A percentile compares a stretch with the other conserved stretches of the same genome.
These are phyloP conservation scores for Catharus bicknelli DNA, from an alignment of 2,113 vertebrate species.

Conservation along the genomic window DNA sequence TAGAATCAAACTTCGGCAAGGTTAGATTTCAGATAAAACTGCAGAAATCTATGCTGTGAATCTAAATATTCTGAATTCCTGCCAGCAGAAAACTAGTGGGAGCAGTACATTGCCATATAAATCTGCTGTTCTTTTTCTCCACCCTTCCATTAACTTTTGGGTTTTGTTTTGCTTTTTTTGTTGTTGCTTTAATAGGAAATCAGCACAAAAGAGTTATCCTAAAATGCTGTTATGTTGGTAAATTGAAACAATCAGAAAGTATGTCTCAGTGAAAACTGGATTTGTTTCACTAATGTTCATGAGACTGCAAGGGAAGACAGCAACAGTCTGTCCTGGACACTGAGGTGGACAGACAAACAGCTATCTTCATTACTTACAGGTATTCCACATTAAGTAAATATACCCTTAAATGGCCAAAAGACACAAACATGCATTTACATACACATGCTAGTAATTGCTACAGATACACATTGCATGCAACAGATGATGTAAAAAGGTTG, in stretches of 20 bases:
- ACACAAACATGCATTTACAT: not conserved
- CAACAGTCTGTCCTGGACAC: not conserved
- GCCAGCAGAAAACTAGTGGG: not conserved
- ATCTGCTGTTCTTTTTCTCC: not conserved
- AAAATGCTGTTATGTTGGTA: not conserved
- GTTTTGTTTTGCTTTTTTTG: not conserved
- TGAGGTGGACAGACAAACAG: not conserved
- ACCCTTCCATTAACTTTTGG: not conserved
- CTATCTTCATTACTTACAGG: not conserved
- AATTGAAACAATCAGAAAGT: not conserved
- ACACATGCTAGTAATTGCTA: not conserved
- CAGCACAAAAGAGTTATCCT: not conserved
- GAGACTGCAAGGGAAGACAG: not conserved
- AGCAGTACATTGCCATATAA: not conserved
- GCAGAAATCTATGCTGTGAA: not conserved
- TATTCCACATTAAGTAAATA: not conserved
- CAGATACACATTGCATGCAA: not conserved
- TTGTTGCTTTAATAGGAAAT: not conserved
- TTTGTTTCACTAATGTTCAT: not conserved
- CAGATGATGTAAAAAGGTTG: not conserved
- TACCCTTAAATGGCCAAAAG: not conserved
- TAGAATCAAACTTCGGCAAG: not conserved
- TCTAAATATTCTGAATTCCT: not conserved
- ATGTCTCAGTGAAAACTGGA: not conserved
- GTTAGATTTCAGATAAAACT: slow-evolving; percentile 12